Evolutionary conservation across 1,140 invertebrate genomes (phyloP), one percentile per base, ranked within the genome.

Genomic region (Dolichoris vasculosae): DNA sequence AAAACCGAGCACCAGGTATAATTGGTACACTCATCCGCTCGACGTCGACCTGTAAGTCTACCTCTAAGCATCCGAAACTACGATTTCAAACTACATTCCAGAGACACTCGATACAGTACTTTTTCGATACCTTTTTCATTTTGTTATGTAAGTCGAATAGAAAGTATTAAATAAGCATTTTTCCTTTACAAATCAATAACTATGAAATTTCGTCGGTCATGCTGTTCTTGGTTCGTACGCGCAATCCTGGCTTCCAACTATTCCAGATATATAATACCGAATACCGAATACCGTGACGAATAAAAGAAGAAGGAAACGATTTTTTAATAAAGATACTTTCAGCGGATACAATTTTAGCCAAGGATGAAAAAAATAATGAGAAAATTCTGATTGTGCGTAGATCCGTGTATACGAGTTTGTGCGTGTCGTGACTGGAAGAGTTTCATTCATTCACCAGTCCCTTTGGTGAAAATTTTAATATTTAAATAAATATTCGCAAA

Each of bases 401-500:
- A 30, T 20, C 17, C 51, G 35, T 13, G 32, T 59, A 23, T 40
- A 32, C 48, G 26, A 48, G 71, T 46, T 35, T 11, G 35, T 35
- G 35, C 4, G 4, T 38, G 32, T 20, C n/a, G 67, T 48, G 59
- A 55, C 35, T 6, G 15, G 59, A 30, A 46, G 71, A 43, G 17
- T 17, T 20, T 84, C 59, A 43, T 79, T 79, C 43, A 79, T 69
- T 59, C 63, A 63, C 35, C 78, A 30, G 63, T 71, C 43, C 79
- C 64, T 63, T 71, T 84, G 79, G 78, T 79, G 76, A 84, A 59
- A 40, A 83, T n/a, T n/a, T n/a, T n/a, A n/a, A n/a, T 71, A 76
- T 75, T 38, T 59, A 59, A 71, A 78, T n/a, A 80, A 63, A 80
- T 73, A 75, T 46, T 30, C 48, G 64, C 46, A 75, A 79, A 85